Conservation (phyloP, 2,797 vertebrate genomes). For the Notamacropus eugenii region DNA sequence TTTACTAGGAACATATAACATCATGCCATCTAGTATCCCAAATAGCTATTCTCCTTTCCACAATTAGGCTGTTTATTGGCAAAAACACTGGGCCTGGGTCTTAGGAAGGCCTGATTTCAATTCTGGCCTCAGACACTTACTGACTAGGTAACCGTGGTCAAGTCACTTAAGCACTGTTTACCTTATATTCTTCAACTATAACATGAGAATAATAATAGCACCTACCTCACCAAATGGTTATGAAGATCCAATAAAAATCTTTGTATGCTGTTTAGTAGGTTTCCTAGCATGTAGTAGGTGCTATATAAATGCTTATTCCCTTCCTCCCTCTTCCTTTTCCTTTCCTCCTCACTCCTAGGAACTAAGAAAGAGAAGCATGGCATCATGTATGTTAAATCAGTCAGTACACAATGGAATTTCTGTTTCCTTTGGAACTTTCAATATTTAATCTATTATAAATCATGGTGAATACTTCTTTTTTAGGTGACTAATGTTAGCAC, state of each 20-base stretch:
- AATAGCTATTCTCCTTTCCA: not conserved
- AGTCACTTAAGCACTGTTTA: not conserved
- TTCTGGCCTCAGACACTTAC: not conserved
- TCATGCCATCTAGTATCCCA: not conserved
- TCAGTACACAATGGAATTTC: not conserved
- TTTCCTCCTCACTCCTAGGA: not conserved
- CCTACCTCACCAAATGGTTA: not conserved
- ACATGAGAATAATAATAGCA: not conserved
- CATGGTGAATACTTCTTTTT: not conserved
- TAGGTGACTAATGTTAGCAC: not conserved
- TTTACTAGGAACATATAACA: not conserved
- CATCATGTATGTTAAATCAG: not conserved
- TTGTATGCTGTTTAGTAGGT: not conserved
- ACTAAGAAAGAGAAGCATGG: not conserved
- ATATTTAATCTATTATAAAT: not conserved
- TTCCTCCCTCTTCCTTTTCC: not conserved
- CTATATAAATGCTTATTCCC: not conserved
- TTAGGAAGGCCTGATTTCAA: not conserved
- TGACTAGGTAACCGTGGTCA: not conserved
- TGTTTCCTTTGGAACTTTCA: not conserved
- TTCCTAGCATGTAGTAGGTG: not conserved
- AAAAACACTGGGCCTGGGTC: not conserved
- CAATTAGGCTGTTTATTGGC: not conserved
- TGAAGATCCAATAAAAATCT: not conserved
- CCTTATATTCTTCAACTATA: not conserved